Evolutionary conservation across 2,797 vertebrate species (phyloP).

Genomic region (Glyptemys insculpta): DNA sequence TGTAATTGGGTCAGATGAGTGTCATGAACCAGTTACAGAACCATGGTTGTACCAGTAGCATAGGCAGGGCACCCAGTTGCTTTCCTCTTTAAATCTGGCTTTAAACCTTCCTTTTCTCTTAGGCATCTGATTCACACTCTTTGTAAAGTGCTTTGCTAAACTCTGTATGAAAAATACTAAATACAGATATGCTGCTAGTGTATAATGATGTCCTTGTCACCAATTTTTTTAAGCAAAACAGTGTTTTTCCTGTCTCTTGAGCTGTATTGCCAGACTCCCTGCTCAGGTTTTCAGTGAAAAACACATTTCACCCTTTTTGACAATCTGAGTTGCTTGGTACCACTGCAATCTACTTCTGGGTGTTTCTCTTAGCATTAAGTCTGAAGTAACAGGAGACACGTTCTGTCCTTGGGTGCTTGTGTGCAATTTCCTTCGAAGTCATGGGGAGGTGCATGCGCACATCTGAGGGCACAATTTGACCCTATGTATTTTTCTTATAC

Average conservation of each 20-base stretch:
- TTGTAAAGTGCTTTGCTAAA: background rate
- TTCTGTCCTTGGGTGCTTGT: background rate
- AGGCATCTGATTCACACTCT: constrained; percentile 42
- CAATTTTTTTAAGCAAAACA: background rate
- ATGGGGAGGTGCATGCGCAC: background rate
- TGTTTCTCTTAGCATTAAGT: background rate
- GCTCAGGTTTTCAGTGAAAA: background rate
- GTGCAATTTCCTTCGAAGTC: constrained; percentile 64
- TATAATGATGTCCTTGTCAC: background rate
- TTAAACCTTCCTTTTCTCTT: constrained; percentile 65
- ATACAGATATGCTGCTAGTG: background rate
- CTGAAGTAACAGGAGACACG: background rate
- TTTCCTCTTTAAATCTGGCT: constrained; percentile 67
- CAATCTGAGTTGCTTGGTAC: background rate
- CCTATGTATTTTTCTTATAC: constrained; percentile 40
- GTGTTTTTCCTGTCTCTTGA: background rate
- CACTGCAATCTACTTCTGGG: background rate
- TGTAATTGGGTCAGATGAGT: background rate
- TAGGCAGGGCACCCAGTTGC: constrained; percentile 50
- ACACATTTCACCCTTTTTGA: background rate
- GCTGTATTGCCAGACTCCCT: background rate
- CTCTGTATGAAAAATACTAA: background rate
- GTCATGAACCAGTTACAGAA: background rate
- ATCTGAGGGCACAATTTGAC: constrained; percentile 42
- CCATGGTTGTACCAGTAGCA: background rate